Conservation (phyloP, 2,113 vertebrate genomes). For the Mesoclemmys tuberculata region DNA sequence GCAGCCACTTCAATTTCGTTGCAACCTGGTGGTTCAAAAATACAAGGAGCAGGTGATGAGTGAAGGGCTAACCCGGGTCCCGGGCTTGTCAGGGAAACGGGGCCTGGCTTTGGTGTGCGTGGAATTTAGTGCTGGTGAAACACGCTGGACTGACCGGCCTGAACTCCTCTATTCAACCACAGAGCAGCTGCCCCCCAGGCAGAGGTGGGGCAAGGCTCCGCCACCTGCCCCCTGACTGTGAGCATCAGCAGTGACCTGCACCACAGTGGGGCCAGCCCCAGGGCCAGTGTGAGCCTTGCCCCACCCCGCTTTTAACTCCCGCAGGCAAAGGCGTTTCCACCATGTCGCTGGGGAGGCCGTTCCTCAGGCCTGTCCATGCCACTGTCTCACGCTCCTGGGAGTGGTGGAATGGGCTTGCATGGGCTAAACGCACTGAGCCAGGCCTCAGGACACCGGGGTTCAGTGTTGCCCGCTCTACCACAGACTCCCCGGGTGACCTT, state of each 20-base stretch:
- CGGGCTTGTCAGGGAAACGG: neutral
- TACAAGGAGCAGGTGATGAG: fast-evolving
- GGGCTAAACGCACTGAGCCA: no score
- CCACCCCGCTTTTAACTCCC: no score
- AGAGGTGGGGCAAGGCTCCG: no score
- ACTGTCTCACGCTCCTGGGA: no score
- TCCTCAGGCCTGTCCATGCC: no score
- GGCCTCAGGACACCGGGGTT: no score
- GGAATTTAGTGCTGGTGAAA: neutral
- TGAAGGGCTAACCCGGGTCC: fast-evolving
- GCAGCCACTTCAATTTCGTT: fast-evolving
- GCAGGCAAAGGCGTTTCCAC: no score
- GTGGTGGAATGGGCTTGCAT: no score
- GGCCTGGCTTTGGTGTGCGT: neutral
- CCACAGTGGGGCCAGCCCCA: no score
- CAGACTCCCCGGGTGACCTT: fast-evolving
- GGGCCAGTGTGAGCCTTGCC: no score
- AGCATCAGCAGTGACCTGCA: no score
- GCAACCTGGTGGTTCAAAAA: fast-evolving
- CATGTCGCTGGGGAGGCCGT: no score
- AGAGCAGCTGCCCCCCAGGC: neutral
- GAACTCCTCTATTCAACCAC: neutral
- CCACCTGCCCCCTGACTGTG: neutral
- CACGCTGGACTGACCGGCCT: neutral
- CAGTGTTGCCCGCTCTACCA: neutral